Evolutionary conservation across 2,797 vertebrate species (phyloP).

Genomic region (Prunella strophiata): DNA sequence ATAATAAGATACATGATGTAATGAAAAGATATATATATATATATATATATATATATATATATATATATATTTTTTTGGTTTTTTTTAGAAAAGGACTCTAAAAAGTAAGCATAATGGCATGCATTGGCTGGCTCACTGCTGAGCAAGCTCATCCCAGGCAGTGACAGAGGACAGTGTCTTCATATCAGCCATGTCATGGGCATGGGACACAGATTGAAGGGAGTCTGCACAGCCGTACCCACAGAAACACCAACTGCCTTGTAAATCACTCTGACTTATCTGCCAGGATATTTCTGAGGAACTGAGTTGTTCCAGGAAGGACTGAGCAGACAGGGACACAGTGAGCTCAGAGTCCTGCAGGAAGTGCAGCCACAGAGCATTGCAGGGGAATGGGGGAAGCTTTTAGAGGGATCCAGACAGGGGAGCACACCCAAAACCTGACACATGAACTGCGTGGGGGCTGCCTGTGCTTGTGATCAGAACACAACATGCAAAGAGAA

Average conservation of each 20-base stretch:
- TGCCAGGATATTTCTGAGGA: background rate
- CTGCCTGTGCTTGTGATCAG: background rate
- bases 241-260: background rate
- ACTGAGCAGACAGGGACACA: background rate
- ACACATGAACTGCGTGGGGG: fast-evolving
- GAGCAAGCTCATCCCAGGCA: background rate
- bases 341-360: background rate
- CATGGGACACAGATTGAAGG: background rate
- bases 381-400: fast-evolving
- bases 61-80: too few relatives aligned
- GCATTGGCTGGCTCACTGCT: fast-evolving
- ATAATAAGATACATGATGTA: background rate
- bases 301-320: background rate
- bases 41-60: too few relatives aligned
- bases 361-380: background rate
- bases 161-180: background rate
- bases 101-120: background rate
- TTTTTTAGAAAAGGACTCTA: background rate
- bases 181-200: fast-evolving
- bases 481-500: background rate
- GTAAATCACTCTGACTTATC: background rate
- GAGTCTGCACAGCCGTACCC: background rate
- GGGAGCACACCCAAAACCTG: background rate
- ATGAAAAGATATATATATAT: too few relatives aligned
- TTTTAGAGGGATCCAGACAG: background rate